Conservation (phyloP, 2,888 invertebrate species). For the Seira sanloemensis region DNA sequence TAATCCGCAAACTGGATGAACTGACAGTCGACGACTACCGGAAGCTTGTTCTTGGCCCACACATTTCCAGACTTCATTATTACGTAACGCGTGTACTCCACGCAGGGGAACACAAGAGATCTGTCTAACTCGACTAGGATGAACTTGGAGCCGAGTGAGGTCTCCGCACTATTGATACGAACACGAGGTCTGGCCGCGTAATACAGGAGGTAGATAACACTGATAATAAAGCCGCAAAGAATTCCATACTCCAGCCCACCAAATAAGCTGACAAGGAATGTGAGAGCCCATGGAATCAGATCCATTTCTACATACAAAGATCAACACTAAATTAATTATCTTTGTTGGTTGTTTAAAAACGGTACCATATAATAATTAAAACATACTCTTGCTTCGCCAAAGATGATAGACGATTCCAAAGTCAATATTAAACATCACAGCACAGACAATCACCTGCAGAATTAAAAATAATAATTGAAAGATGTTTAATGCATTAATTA, state of each 20-base stretch:
- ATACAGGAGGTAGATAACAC: conserved; percentile 89
- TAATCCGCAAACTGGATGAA: conserved; percentile 93
- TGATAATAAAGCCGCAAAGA: conserved; percentile 86
- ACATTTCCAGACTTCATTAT: conserved; percentile 85
- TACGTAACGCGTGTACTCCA: conserved; percentile 89
- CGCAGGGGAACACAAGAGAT: conserved; percentile 92
- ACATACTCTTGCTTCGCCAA: conserved; percentile 90
- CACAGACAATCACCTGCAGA: conserved; percentile 85
- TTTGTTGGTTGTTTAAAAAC: not conserved
- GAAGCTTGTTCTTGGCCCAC: conserved; percentile 81
- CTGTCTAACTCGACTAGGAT: conserved; percentile 76
- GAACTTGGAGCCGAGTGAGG: conserved; percentile 70
- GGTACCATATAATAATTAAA: conserved; percentile 5
- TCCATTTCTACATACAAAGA: conserved; percentile 82
- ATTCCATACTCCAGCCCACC: conserved; percentile 92
- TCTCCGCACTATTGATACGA: conserved; percentile 80
- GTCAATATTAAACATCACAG: conserved; percentile 82
- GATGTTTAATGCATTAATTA: not conserved
- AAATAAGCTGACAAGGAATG: conserved; percentile 89
- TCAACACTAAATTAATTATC: not conserved
- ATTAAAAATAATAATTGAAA: not conserved
- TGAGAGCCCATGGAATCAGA: conserved; percentile 88
- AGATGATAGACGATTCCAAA: conserved; percentile 81
- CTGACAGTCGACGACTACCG: conserved; percentile 91
- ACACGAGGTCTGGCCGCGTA: conserved; percentile 90